Base-by-base conservation (phyloP, 2,888 invertebrate species). In the Dyspetes luteomarginatus region DNA sequence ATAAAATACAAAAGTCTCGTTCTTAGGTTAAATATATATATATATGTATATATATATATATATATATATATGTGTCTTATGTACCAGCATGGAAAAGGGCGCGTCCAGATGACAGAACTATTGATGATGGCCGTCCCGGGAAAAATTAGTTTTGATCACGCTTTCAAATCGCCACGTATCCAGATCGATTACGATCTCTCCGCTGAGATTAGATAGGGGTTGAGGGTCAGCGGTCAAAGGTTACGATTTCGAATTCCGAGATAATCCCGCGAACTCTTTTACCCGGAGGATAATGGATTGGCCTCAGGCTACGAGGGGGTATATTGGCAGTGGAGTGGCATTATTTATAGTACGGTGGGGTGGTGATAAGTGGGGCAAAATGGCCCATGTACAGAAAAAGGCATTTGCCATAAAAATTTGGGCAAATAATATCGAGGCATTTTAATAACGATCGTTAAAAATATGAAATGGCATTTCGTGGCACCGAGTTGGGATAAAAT, bases 281-380 rank as follows among this genome's bases (percentile, higher is more conserved):
- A 80, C 24, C 65, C 65, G n/a, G 22, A 2, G 15, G 52, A 67
- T 77, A 81, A 81, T 81, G 80, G 80, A 81, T 81, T 81, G 80
- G 76, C 28, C 65, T 68, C 22, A 28, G 17, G 26, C 9, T 7
- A 9, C 7, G 48, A n/a, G 50, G 24, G 50, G 24, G n/a, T 55
- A 36, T 73, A 62, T 78, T 45, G 56, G 55, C 48, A 62, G 30
- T 48, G 22, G 30, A 22, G 28, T 56, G 28, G 28, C 30, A n/a
- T 7, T 43, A 15, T 17, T 30, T 43, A 17, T 43, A 36, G 36
- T 3, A 12, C 7, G 36, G 36, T 36, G 12, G 12, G 9, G 7
- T 3, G 12, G 9, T 12, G 12, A 4, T 36, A 12, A 12, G 36
- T 36, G 36, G 36, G 36, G 36, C 36, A 36, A 12, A 36, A 36